Evolutionary conservation across 2,113 vertebrate species (phyloP), one percentile per base, ranked within the genome.

Genomic region (Hyla sarda): DNA sequence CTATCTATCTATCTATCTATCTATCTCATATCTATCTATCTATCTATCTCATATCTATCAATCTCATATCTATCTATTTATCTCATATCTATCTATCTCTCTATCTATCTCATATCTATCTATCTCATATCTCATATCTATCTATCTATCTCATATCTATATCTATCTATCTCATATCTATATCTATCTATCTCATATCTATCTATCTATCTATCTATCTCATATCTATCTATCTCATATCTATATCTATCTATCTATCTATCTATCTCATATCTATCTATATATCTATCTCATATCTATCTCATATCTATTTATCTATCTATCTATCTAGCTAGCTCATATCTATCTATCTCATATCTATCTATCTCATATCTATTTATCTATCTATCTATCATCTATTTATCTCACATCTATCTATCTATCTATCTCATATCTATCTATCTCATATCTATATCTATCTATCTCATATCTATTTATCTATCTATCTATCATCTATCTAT

Each of bases 191-290:
- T 48, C 8, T 48, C 21, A 8, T n/a, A 41, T 41, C 41, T 41
- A 41, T 41, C 41, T 41, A 41, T 41, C 41, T 41, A 41, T 41
- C 41, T 41, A 41, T 41, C 41, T 41, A 41, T 41, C 41, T 41
- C 41, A 3, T n/a, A 58, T 58, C 21, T n/a, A 56, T 56, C 19
- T 56, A 21, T 21, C 54, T 56, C 50, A 52, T 52, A 56, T 56
- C 19, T 54, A 54, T 54, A 82, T 82, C 21, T 82, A 41, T 82
- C 21, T 82, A 67, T 65, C n/a, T 82, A 82, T 82, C 32, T 65
- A 67, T 60, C 32, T 81, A 60, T 82, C 58, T 82, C 41, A 3
- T 41, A 71, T 82, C 56, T 82, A 82, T 82, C 34, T 82, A 69
- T 69, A n/a, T 82, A 50, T 81, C 32, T 81, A n/a, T n/a, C n/a